Percentiles rank a stretch among this genome's conserved stretches.
phyloP scores from a whole-genome alignment of 1,140 invertebrate species.

The Ceratina australensis region DNA sequence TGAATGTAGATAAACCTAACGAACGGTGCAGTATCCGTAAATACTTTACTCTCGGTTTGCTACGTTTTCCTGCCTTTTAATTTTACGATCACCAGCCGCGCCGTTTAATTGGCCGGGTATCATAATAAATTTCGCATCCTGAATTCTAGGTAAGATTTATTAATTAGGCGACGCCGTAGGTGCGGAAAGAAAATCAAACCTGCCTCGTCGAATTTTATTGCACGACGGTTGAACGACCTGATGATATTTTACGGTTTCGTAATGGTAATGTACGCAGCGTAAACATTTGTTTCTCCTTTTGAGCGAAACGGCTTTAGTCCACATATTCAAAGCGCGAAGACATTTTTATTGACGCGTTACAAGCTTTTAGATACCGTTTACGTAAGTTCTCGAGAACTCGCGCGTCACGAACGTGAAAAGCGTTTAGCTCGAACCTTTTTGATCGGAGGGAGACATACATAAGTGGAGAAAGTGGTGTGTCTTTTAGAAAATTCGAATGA shows the following conservation, averaged over 20 bases:
- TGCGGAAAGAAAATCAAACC: not conserved
- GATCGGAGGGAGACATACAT: not conserved
- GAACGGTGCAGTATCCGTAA: slow-evolving; percentile 3
- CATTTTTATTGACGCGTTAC: not conserved
- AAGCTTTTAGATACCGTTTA: slow-evolving; percentile 1
- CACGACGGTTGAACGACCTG: not conserved
- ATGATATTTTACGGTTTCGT: slow-evolving; percentile 6
- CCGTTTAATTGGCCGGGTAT: not conserved
- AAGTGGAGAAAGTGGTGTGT: slow-evolving; percentile 3
- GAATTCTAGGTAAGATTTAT: slow-evolving; percentile 3
- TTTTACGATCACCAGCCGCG: slow-evolving; percentile 25
- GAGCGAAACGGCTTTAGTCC: not conserved
- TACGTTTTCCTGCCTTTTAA: slow-evolving; percentile 17
- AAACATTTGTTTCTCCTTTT: slow-evolving; percentile 6
- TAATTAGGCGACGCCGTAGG: slow-evolving; percentile 2
- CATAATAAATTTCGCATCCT: slow-evolving; percentile 22
- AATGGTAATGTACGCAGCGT: not conserved
- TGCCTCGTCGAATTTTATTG: not conserved
- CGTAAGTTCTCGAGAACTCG: not conserved
- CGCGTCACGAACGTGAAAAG: not conserved
- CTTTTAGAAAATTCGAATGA: not conserved
- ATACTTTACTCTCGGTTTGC: too few species aligned
- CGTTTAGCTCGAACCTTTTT: not conserved
- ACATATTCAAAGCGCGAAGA: not conserved
- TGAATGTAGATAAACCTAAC: not conserved